phyloP scores from a whole-genome alignment of 37 sponge, comb jelly and placozoan species.

The Theonella swinhoei region DNA sequence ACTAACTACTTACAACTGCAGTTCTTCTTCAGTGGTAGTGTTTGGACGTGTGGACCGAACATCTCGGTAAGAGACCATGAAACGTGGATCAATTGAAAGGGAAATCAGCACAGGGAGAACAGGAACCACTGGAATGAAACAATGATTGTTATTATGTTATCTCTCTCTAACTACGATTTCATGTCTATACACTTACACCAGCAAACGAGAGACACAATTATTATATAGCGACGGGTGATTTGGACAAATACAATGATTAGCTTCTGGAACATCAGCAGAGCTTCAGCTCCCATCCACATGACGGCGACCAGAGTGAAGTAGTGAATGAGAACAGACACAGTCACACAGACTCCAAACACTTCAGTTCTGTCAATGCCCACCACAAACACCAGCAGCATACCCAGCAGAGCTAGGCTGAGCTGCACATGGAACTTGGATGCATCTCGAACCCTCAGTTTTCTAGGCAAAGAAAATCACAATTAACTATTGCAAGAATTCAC shows the following conservation, averaged over 20 bases:
- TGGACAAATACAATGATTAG: slow-evolving; percentile 43
- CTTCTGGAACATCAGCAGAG: slow-evolving; percentile 40
- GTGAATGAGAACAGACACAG: slow-evolving; percentile 45
- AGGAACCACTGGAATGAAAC: background rate
- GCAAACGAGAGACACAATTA: slow-evolving; percentile 28
- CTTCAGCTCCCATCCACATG: slow-evolving; percentile 43
- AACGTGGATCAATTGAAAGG: background rate
- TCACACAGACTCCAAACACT: slow-evolving; percentile 32
- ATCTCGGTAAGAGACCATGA: background rate
- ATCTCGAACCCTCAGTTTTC: slow-evolving; percentile 20
- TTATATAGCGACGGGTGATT: slow-evolving; percentile 12
- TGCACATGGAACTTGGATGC: slow-evolving; percentile 36
- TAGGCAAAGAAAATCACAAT: background rate
- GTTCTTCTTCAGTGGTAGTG: too few relatives aligned
- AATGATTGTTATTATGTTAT: too few relatives aligned
- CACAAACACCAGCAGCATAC: slow-evolving; percentile 47
- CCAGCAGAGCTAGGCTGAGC: slow-evolving; percentile 35
- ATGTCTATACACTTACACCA: slow-evolving; percentile 60
- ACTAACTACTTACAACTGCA: too few relatives aligned
- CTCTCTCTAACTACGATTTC: too few relatives aligned
- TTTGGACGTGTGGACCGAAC: too few relatives aligned
- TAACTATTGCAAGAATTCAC: background rate
- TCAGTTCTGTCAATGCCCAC: slow-evolving; percentile 17
- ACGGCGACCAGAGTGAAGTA: slow-evolving; percentile 38
- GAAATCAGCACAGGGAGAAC: background rate